These are phyloP conservation scores for Subanguina moxae DNA, from an alignment of 1,140 invertebrate genomes.

Conservation along the genomic window DNA sequence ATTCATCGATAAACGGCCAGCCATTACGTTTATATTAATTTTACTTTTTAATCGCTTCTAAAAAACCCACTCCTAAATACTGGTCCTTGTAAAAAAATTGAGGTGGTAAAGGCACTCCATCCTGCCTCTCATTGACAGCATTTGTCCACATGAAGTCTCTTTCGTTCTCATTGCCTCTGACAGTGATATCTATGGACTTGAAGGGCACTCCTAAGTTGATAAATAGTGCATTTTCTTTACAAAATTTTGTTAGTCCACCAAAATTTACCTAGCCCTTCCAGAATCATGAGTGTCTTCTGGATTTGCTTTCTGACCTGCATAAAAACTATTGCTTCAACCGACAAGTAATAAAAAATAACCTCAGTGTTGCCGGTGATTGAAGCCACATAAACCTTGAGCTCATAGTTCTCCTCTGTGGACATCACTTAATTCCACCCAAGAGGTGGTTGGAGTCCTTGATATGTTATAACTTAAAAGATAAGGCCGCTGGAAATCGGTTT, in stretches of 20 bases:
- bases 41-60: not conserved
- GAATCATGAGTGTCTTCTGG: slow-evolving; percentile 32
- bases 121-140: slow-evolving; percentile 20
- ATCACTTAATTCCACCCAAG: not conserved
- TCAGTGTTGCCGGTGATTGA: slow-evolving; percentile 40
- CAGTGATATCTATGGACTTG: slow-evolving; percentile 32
- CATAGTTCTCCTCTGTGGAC: slow-evolving; percentile 15
- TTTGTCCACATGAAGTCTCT: slow-evolving; percentile 36
- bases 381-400: slow-evolving; percentile 38
- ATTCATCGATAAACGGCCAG: no score
- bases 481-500: no score
- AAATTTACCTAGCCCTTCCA: slow-evolving; percentile 22
- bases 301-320: slow-evolving; percentile 38
- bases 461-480: no score
- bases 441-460: no score
- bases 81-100: slow-evolving; percentile 36
- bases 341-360: slow-evolving; percentile 19
- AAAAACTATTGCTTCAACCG: slow-evolving; percentile 10
- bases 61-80: slow-evolving; percentile 28
- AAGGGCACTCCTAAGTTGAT: slow-evolving; percentile 23
- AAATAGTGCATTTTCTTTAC: not conserved
- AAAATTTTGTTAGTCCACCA: not conserved
- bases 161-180: slow-evolving; percentile 37
- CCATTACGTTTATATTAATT: not conserved
- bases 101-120: slow-evolving; percentile 26